A percentile compares a stretch with the other conserved stretches of the same genome.
phyloP scores from a whole-genome alignment of 2,888 invertebrate genomes.

The Bombylius major region DNA sequence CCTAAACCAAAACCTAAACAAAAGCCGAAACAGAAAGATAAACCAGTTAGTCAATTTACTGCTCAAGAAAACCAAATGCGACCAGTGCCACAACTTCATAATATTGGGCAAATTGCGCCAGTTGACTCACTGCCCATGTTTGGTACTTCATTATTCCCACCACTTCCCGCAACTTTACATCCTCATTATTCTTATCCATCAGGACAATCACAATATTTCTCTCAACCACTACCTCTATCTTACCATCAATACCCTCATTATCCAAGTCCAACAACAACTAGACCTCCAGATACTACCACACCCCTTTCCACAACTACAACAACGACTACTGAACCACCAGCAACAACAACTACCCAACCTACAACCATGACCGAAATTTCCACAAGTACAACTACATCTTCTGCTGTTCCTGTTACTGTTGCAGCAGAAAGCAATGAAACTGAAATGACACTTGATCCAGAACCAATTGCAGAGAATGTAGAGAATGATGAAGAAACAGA shows the following conservation, averaged over 20 bases:
- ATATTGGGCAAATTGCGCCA: too few relatives aligned
- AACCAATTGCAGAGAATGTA: not conserved
- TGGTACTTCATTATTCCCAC: too few relatives aligned
- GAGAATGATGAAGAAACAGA: too few relatives aligned
- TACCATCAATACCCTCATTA: not conserved
- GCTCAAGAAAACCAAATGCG: too few relatives aligned
- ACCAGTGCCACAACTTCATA: too few relatives aligned
- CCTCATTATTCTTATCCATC: not conserved
- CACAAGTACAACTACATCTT: not conserved
- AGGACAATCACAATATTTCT: not conserved
- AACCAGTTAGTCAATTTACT: not conserved
- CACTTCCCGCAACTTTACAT: too few relatives aligned
- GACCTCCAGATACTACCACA: not conserved
- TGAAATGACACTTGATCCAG: not conserved
- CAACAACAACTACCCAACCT: too few relatives aligned
- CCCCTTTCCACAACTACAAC: too few relatives aligned
- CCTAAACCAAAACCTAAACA: too few relatives aligned
- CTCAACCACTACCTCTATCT: not conserved
- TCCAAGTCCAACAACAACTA: not conserved
- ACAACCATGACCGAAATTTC: too few relatives aligned
- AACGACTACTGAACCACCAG: too few relatives aligned
- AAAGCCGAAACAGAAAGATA: not conserved
- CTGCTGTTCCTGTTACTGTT: not conserved
- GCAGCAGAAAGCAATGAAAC: too few relatives aligned
- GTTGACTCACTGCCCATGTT: not conserved